Evolutionary conservation across 2,113 vertebrate species (phyloP).

Genomic region (Drymodes brunneopygia): DNA sequence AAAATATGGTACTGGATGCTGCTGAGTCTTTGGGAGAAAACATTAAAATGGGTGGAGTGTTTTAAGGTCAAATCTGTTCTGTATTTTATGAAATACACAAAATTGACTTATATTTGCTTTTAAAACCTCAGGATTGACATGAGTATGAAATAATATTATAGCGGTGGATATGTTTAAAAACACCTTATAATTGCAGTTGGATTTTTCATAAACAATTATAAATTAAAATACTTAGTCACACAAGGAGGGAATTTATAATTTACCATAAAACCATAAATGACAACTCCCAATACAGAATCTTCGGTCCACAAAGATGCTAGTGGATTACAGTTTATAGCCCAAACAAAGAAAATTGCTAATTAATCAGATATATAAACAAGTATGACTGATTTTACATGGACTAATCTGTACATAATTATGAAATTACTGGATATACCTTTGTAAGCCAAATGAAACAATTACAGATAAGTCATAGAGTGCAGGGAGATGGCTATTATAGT

Average conservation of each 20-base stretch:
- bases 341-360: neutral
- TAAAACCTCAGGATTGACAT: neutral
- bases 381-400: neutral
- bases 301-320: neutral
- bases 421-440: neutral
- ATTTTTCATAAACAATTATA: neutral
- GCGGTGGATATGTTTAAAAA: neutral
- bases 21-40: neutral
- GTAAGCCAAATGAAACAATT: neutral
- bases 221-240: neutral
- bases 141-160: neutral
- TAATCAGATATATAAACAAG: neutral
- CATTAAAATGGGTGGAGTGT: neutral
- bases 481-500: neutral
- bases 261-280: neutral
- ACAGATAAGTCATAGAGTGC: neutral
- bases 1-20: neutral
- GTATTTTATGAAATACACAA: neutral
- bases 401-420: neutral
- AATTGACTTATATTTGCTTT: neutral
- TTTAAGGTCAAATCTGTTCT: neutral
- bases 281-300: neutral
- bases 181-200: neutral
- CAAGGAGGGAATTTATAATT: neutral
- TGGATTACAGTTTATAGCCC: neutral